These are phyloP conservation scores for Tinamus major DNA, from an alignment of 2,797 vertebrate genomes.

Conservation along the genomic window DNA sequence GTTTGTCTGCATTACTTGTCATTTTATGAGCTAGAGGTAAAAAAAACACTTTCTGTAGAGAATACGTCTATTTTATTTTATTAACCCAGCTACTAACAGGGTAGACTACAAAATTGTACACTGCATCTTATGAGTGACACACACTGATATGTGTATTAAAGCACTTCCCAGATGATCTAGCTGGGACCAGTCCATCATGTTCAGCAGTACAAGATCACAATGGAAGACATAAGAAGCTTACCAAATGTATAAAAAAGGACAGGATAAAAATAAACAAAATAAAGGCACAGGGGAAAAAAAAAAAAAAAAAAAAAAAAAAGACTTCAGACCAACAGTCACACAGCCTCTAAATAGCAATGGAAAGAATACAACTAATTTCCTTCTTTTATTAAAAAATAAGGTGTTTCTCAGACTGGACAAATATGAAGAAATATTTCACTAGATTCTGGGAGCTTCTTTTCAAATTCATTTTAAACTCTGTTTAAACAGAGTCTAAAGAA, in stretches of 20 bases:
- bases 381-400: neutral
- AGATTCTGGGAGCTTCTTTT: neutral
- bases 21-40: neutral
- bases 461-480: neutral
- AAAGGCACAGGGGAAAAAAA: neutral
- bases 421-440: accelerated
- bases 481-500: neutral
- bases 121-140: neutral
- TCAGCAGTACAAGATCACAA: neutral
- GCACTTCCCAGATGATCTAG: neutral
- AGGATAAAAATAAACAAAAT: neutral
- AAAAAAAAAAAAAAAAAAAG: neutral
- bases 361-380: neutral
- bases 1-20: neutral
- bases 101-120: neutral
- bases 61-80: constrained; percentile 16
- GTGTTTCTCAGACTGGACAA: neutral
- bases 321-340: neutral
- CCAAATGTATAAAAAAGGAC: neutral
- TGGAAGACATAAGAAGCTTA: neutral
- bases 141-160: neutral
- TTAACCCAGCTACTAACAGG: neutral
- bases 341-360: neutral
- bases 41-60: constrained; percentile 2
- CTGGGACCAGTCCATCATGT: neutral